phyloP scores from a whole-genome alignment of 2,888 invertebrate genomes.

The Drosophila villosipedis region DNA sequence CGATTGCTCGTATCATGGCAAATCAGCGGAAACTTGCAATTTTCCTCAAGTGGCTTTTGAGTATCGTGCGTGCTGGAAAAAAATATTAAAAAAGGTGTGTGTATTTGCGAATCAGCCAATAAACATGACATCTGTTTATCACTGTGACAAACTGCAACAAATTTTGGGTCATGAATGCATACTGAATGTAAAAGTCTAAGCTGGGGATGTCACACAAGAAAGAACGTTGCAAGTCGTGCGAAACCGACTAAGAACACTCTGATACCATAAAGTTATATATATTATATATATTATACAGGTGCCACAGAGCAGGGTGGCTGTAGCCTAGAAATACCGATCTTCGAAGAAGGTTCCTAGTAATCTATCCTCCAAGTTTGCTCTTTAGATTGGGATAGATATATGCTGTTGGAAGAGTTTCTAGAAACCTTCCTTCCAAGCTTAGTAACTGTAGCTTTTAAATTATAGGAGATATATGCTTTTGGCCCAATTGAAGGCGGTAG shows the following conservation, averaged over 20 bases:
- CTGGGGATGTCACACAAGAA: neutral
- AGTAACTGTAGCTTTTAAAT: no score
- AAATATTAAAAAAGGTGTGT: slow-evolving; percentile 19
- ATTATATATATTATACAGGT: no score
- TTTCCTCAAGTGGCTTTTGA: slow-evolving; percentile 39
- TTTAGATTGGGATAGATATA: neutral
- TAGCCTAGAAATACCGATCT: neutral
- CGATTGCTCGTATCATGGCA: slow-evolving; percentile 53
- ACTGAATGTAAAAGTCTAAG: neutral
- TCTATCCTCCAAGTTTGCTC: neutral
- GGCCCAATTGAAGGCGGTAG: no score
- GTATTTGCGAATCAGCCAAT: slow-evolving; percentile 1
- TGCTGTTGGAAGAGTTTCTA: no score
- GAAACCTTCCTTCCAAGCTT: no score
- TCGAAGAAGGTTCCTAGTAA: neutral
- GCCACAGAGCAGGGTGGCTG: neutral
- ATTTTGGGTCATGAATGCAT: slow-evolving; percentile 48
- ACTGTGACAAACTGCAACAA: slow-evolving; percentile 39
- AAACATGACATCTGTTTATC: slow-evolving; percentile 47
- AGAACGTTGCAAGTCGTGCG: neutral
- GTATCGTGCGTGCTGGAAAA: slow-evolving; percentile 16
- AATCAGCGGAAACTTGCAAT: slow-evolving; percentile 61
- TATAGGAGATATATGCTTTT: no score
- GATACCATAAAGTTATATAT: neutral
- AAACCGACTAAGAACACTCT: neutral